Conservation (phyloP, 1,140 invertebrate species). For the Brachionus rubens region DNA sequence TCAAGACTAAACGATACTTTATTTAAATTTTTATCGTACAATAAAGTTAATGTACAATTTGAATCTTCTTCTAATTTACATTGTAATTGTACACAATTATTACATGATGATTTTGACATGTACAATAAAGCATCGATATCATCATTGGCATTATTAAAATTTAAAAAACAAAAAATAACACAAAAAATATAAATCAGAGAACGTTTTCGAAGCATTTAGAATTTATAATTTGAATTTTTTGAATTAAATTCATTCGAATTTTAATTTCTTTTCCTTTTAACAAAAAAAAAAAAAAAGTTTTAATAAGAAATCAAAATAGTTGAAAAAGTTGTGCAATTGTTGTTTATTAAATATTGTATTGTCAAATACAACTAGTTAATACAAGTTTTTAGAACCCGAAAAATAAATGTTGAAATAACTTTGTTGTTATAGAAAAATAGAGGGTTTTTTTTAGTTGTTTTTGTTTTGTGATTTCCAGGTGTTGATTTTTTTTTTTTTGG, state of each 20-base stretch:
- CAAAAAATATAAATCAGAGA: neutral
- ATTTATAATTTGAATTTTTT: neutral
- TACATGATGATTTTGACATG: too few species aligned
- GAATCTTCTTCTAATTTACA: constrained; percentile 2
- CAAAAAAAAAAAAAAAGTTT: too few species aligned
- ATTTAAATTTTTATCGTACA: neutral
- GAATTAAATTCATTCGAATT: constrained; percentile 30
- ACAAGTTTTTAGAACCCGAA: too few species aligned
- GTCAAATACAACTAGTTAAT: constrained; percentile 6
- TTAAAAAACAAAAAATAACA: too few species aligned
- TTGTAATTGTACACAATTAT: neutral
- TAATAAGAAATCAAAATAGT: too few species aligned
- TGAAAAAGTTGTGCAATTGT: constrained; percentile 2
- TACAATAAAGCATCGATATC: neutral
- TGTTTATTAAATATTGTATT: constrained; percentile 1
- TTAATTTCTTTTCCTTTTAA: neutral
- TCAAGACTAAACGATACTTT: neutral
- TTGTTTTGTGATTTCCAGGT: too few species aligned
- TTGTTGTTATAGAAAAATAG: too few species aligned
- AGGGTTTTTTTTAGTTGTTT: too few species aligned
- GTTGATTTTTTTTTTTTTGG: too few species aligned
- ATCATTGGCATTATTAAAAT: neutral
- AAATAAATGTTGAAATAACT: too few species aligned
- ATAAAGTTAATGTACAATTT: neutral
- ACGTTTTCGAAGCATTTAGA: neutral